Base-by-base conservation (phyloP, 1,140 invertebrate species). In the Drosophila biarmipes region DNA sequence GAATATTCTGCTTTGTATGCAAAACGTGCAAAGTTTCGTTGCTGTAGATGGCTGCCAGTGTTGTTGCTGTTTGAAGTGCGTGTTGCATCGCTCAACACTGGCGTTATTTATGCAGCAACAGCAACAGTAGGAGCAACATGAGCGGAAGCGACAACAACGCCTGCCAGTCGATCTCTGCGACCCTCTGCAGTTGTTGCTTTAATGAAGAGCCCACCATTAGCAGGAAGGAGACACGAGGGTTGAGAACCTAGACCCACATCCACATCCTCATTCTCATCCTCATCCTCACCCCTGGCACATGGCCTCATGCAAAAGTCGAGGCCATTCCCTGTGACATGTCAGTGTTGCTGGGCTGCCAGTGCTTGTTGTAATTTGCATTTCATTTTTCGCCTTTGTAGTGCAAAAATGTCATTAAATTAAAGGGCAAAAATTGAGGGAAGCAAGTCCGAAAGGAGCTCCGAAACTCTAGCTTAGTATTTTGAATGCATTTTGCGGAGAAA, bases 321-420 rank as follows among this genome's bases (percentile, higher is more conserved):
- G 82, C 66, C 69, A 87, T 57, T 82, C 37, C 37, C 59, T 78
- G 8, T 31, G 78, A 75, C 78, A 72, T 86, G 82, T 75, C 80
- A 72, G 37, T 56, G 53, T 19, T 57, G 51, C 24, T 45, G 34
- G 31, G 45, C 29, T 51, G 43, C 8, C 48, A 56, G 24, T 59
- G 63, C 19, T 73, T 80, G 68, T 40, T 87, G 74, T 73, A 87
- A 87, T 87, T 87, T 87, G 84, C 79, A 87, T 87, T 87, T 89
- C 64, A 82, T 76, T 78, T 87, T 76, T 63, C 62, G 62, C 75
- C 84, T 87, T 87, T 82, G 78, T 82, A 40, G 57, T 62, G 61
- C 64, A 57, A 89, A 67, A 89, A 82, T 89, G 75, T 87, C 82
- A 87, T 82, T 89, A 82, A 89, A 87, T 87, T 89, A 89, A 79